These are phyloP conservation scores for Morelia viridis DNA, from an alignment of 2,797 vertebrate species.

Conservation along the genomic window DNA sequence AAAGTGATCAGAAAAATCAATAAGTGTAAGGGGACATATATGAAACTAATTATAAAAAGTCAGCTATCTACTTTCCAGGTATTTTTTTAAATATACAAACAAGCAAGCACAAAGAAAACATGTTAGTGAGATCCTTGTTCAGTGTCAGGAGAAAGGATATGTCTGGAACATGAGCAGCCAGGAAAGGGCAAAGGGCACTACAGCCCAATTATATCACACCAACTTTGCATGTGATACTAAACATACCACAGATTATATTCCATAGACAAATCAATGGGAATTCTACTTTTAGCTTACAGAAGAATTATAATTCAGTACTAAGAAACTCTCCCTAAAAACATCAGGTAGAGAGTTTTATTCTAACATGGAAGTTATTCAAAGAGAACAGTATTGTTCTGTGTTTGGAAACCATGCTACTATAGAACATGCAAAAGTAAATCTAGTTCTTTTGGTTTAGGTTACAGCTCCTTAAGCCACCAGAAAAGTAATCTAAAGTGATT, in stretches of 20 bases:
- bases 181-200: background rate
- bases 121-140: background rate
- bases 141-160: background rate
- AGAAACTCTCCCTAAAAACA: background rate
- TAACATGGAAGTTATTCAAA: slow-evolving; percentile 25
- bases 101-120: background rate
- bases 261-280: background rate
- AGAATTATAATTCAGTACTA: background rate
- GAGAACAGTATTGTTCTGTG: slow-evolving; percentile 12
- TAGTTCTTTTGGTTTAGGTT: slow-evolving; percentile 19
- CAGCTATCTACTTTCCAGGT: background rate
- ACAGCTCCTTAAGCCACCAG: slow-evolving; percentile 24
- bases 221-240: background rate
- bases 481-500: slow-evolving; percentile 37
- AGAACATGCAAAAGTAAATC: slow-evolving; percentile 25
- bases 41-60: background rate
- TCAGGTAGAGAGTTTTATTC: background rate
- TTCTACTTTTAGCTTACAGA: background rate
- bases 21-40: background rate
- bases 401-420: slow-evolving; percentile 23
- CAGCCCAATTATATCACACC: background rate
- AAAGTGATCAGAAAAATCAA: background rate
- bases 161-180: background rate
- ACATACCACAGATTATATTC: background rate
- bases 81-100: background rate